A percentile compares a stretch with the other conserved stretches of the same genome.
These are phyloP conservation scores for Caenorhabditis sp. DNA, from an alignment of 2,888 invertebrate species.

Conservation along the genomic window DNA sequence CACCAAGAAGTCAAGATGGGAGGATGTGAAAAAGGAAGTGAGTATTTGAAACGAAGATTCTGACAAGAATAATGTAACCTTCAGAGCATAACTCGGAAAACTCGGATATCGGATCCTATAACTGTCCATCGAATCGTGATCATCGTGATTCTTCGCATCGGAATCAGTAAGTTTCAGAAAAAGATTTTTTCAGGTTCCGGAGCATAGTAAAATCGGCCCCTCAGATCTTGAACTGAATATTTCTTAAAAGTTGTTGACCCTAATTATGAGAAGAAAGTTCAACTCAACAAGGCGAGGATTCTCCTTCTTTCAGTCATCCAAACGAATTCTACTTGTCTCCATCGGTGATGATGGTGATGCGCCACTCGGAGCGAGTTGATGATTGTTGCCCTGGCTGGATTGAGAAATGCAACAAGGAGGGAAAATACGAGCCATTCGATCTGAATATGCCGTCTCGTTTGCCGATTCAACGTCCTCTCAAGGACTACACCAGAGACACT, in stretches of 20 bases:
- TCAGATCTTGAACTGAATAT: neutral
- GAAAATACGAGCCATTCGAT: conserved; percentile 66
- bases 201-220: too few relatives aligned
- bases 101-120: conserved; percentile 65
- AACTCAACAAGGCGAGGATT: too few relatives aligned
- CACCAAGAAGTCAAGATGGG: conserved; percentile 14
- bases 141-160: conserved; percentile 17
- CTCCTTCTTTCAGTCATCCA: too few relatives aligned
- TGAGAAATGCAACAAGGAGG: conserved; percentile 49
- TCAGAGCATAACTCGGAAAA: conserved; percentile 39
- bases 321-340: conserved; percentile 47
- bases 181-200: too few relatives aligned
- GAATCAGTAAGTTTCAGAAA: conserved; percentile 13
- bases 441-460: conserved; percentile 70
- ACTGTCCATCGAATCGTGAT: conserved; percentile 61
- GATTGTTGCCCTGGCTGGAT: conserved; percentile 71
- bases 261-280: too few relatives aligned
- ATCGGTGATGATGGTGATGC: conserved; percentile 69
- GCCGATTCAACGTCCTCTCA: conserved; percentile 70
- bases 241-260: too few relatives aligned
- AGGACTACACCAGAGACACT: conserved; percentile 71
- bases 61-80: neutral
- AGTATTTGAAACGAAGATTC: neutral
- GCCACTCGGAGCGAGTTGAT: conserved; percentile 73
- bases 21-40: conserved; percentile 37